These are phyloP conservation scores for Malurus splendens DNA, from an alignment of 2,797 vertebrate genomes.

Conservation along the genomic window DNA sequence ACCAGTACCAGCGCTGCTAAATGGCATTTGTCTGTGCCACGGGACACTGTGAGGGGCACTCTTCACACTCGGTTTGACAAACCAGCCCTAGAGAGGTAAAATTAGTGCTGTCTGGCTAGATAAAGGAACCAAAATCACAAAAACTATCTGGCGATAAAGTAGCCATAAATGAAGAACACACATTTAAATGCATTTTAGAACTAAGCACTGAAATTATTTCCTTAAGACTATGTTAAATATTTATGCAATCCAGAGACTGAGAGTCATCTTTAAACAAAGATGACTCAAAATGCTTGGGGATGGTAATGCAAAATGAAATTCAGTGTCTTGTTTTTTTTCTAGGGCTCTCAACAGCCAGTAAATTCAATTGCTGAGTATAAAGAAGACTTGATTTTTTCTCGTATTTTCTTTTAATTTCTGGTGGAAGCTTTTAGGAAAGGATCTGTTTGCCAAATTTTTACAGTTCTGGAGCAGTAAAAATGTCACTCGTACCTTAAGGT, in stretches of 20 bases:
- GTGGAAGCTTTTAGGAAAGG: neutral
- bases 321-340: fast-evolving
- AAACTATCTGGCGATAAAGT: neutral
- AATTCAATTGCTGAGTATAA: neutral
- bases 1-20: neutral
- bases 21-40: neutral
- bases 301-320: neutral
- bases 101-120: neutral
- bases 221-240: neutral
- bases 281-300: fast-evolving
- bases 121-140: neutral
- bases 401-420: neutral
- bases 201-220: neutral
- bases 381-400: neutral
- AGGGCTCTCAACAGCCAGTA: neutral
- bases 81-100: neutral
- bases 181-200: neutral
- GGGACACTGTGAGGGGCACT: neutral
- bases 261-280: neutral
- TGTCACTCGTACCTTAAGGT: neutral
- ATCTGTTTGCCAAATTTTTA: neutral
- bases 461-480: neutral
- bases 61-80: neutral
- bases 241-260: neutral
- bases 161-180: neutral